Percentiles rank a stretch among this genome's conserved stretches.
Evolutionary conservation across 2,888 invertebrate genomes (phyloP).

Genomic region (Nomada ferruginata): DNA sequence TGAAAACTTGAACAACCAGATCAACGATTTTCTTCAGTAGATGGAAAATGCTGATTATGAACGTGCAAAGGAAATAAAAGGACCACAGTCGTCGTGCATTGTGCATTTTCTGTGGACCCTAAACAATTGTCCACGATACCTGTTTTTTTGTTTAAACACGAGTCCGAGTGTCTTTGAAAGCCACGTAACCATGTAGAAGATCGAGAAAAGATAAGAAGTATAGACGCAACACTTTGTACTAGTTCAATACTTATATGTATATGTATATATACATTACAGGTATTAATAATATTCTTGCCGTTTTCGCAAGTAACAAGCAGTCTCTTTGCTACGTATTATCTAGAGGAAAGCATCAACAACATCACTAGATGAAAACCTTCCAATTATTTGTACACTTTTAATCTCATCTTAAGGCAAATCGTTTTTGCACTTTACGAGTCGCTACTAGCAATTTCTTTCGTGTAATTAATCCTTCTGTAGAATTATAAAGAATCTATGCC

Average conservation of each 20-base stretch:
- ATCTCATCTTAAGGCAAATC: constrained; percentile 59
- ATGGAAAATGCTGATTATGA: constrained; percentile 37
- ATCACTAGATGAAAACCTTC: neutral
- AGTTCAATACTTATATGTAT: neutral
- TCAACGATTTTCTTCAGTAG: constrained; percentile 33
- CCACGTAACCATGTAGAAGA: neutral
- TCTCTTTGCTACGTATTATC: neutral
- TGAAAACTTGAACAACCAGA: constrained; percentile 24
- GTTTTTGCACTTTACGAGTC: constrained; percentile 53
- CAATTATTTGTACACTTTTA: constrained; percentile 39
- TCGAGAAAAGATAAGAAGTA: neutral
- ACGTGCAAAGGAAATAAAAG: constrained; percentile 52
- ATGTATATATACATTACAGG: neutral
- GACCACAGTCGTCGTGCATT: constrained; percentile 47
- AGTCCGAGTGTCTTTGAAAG: neutral
- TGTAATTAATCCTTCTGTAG: neutral
- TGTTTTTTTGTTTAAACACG: neutral
- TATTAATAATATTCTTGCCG: neutral
- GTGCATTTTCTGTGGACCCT: constrained; percentile 34
- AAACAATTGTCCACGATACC: neutral
- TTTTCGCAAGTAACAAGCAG: neutral
- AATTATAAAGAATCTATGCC: constrained; percentile 20
- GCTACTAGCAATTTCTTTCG: neutral
- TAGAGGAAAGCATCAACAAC: neutral
- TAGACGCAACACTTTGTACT: neutral